Evolutionary conservation across 2,888 invertebrate species (phyloP).

Genomic region (Xanthia togata): DNA sequence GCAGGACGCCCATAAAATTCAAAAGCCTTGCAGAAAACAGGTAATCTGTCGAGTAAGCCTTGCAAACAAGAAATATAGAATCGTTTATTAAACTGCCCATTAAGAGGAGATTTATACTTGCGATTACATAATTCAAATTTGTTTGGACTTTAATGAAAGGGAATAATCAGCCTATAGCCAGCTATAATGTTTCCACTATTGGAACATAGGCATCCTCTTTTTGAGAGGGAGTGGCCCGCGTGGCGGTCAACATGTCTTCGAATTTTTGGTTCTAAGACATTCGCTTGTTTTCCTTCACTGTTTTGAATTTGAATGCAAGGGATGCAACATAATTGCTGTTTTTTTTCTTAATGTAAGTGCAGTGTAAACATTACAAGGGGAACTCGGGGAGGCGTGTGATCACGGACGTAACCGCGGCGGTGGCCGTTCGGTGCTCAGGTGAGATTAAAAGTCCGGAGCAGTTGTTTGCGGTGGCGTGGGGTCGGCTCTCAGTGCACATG

Average conservation of each 20-base stretch:
- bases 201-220: background rate
- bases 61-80: constrained; percentile 53
- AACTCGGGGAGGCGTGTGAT: constrained; percentile 68
- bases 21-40: constrained; percentile 48
- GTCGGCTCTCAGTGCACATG: constrained; percentile 79
- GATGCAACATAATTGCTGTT: constrained; percentile 22
- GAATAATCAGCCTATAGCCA: too few relatives aligned
- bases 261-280: background rate
- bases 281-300: background rate
- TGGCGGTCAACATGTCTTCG: background rate
- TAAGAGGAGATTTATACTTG: constrained; percentile 45
- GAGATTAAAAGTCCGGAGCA: constrained; percentile 87
- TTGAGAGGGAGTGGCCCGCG: background rate
- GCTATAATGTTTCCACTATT: background rate
- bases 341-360: constrained; percentile 47
- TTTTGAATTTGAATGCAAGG: constrained; percentile 4
- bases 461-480: constrained; percentile 81
- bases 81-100: constrained; percentile 52
- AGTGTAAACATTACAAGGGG: constrained; percentile 53
- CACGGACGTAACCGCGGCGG: constrained; percentile 73
- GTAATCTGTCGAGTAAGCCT: constrained; percentile 45
- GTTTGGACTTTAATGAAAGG: constrained; percentile 20
- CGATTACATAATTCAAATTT: constrained; percentile 39
- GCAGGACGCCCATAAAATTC: constrained; percentile 35
- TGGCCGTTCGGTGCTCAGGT: constrained; percentile 76